phyloP scores from a whole-genome alignment of 2,888 invertebrate genomes.

The Eurytoma californica region DNA sequence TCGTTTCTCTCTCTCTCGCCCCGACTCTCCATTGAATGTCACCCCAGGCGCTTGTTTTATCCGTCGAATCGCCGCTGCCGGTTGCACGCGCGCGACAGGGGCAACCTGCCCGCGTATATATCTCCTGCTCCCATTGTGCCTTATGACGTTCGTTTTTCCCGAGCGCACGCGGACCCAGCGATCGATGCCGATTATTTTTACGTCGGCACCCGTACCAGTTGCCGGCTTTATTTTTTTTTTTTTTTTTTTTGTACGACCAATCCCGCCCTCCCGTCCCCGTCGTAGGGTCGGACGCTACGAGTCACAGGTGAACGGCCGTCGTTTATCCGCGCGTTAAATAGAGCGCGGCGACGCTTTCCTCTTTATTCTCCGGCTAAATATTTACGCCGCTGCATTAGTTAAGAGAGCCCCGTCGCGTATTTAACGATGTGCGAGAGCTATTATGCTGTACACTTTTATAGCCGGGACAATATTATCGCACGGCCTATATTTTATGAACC shows the following conservation, averaged over 20 bases:
- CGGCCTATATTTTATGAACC: slow-evolving; percentile 50
- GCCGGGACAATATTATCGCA: slow-evolving; percentile 50
- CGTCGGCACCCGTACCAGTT: background rate
- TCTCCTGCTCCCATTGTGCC: slow-evolving; percentile 7
- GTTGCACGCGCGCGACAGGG: background rate
- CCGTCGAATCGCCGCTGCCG: slow-evolving; percentile 12
- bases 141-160: slow-evolving; percentile 37
- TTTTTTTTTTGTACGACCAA: background rate
- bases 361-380: slow-evolving; percentile 38
- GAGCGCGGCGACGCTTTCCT: slow-evolving; percentile 12
- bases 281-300: background rate
- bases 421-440: slow-evolving; percentile 52
- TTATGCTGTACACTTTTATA: slow-evolving; percentile 51
- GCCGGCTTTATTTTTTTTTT: background rate
- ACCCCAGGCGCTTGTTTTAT: slow-evolving; percentile 25
- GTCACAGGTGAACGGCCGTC: background rate
- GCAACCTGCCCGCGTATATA: slow-evolving; percentile 16
- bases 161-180: background rate
- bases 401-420: slow-evolving; percentile 36
- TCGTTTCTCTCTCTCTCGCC: background rate
- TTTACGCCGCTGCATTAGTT: slow-evolving; percentile 50
- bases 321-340: background rate
- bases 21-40: slow-evolving; percentile 24
- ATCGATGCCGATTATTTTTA: slow-evolving; percentile 6
- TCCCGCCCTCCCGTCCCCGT: background rate